These are phyloP conservation scores for Speoplatyrhinus poulsoni DNA, from an alignment of 2,113 vertebrate species.

Conservation along the genomic window DNA sequence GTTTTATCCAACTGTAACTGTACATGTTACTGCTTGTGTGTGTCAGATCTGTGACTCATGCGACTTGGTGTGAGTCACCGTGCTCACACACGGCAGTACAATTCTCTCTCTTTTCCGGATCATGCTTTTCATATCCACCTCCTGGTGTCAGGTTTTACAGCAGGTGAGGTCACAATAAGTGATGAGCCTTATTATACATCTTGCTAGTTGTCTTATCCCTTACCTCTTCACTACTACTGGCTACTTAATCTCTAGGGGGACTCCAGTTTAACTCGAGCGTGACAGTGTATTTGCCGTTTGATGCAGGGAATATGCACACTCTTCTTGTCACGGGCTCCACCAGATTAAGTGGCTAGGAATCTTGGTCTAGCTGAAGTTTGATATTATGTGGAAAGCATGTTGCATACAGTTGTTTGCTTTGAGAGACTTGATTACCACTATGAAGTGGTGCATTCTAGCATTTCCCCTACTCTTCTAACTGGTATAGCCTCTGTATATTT, in stretches of 20 bases:
- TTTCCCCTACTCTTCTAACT: not conserved
- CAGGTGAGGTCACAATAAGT: too few species aligned
- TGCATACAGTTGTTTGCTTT: too few species aligned
- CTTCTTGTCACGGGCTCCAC: not conserved
- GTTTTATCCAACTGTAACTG: not conserved
- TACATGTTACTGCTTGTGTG: conserved; percentile 1
- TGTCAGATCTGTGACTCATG: conserved; percentile 27
- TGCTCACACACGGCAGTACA: conserved; percentile 5
- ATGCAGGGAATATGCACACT: not conserved
- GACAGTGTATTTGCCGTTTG: not conserved
- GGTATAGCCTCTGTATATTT: not conserved
- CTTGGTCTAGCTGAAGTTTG: too few species aligned
- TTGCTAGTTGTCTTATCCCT: not conserved
- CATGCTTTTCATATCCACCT: not conserved
- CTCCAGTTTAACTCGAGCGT: not conserved
- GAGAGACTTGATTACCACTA: too few species aligned
- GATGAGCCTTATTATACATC: not conserved
- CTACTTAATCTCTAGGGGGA: not conserved
- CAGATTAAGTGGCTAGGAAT: too few species aligned
- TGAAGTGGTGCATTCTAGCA: not conserved
- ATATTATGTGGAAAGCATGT: too few species aligned
- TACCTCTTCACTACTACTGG: not conserved
- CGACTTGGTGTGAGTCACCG: conserved; percentile 27
- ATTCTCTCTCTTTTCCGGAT: too few species aligned
- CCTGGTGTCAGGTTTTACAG: not conserved